Base-by-base conservation (phyloP, 2,888 invertebrate species). In the Caenorhabditis sp. region DNA sequence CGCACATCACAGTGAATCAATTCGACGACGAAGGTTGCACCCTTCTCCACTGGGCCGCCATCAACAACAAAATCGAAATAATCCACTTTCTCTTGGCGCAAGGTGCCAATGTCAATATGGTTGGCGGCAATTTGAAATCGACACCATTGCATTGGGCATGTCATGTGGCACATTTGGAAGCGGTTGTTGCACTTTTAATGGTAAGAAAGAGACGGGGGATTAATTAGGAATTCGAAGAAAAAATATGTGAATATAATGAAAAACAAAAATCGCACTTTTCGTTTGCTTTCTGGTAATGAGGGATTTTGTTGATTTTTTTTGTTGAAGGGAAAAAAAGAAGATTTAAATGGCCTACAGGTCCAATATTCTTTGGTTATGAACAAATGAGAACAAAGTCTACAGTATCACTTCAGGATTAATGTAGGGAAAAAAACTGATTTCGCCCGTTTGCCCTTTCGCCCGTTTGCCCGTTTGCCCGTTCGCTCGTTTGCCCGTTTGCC, bases 31-130 rank as follows among this genome's bases (percentile, higher is more conserved):
- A 99, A 89, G 95, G 95, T 59, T 97, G 99, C 65, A 95, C 96
- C 1, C 90, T 99, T 61, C 90, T 99, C n/a, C 99, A 99, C 89
- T 99, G 99, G 99, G 97, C 97, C 49, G 93, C 97, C 21, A 99
- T 99, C 87, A 99, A 99, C 89, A 97, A 97, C 90, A 91, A 97
- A 67, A 92, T 92, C 80, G 95, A 97, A 85, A 93, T 43, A 7
- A 43, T 43, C 43, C 8, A 43, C 5, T 43, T 10, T 43, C 14
- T 43, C 8, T 17, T 74, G 43, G 27, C 62, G 2, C 21, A 64
- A 31, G 27, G 49, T n/a, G 69, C 63, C 94, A 8, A 92, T 70
- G 93, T 97, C 1, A 95, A 97, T 90, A 93, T 94, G 0, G 91
- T 96, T 68, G 97, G 97, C 54, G 97, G 97, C 27, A 95, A 96